Conservation (phyloP, 2,888 invertebrate genomes). For the Dromius quadrimaculatus region DNA sequence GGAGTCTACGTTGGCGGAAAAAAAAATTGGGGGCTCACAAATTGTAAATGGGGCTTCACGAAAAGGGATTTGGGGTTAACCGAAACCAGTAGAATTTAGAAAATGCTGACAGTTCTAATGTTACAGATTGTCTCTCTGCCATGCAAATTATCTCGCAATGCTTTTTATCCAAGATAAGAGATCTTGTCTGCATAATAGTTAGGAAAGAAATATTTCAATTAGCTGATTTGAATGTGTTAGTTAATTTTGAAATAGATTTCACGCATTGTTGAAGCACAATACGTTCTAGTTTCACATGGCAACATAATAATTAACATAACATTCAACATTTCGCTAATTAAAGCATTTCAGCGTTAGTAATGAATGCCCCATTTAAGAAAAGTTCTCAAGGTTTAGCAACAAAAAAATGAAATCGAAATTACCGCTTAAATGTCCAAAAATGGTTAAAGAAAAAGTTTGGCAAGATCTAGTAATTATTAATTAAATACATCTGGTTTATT, state of each 20-base stretch:
- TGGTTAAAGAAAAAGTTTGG: neutral
- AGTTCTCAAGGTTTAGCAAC: conserved; percentile 19
- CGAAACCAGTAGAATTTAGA: too few species aligned
- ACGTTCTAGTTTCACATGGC: conserved; percentile 26
- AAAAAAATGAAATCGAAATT: conserved; percentile 17
- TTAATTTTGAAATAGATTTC: conserved; percentile 18
- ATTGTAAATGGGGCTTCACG: too few species aligned
- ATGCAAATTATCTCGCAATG: too few species aligned
- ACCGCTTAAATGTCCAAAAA: neutral
- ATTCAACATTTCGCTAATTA: conserved; percentile 30
- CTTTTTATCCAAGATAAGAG: too few species aligned
- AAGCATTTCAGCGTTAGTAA: conserved; percentile 27
- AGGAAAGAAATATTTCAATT: conserved; percentile 25
- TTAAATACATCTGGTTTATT: conserved; percentile 37
- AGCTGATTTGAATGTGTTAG: conserved; percentile 15
- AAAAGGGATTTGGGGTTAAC: too few species aligned
- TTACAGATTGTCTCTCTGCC: too few species aligned
- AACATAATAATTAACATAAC: conserved; percentile 29
- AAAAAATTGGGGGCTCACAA: too few species aligned
- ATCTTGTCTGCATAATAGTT: too few species aligned
- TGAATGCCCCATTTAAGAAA: conserved; percentile 4
- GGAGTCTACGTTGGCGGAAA: too few species aligned
- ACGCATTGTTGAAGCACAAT: conserved; percentile 21
- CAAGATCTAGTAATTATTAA: conserved; percentile 26
- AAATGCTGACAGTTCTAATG: too few species aligned